Evolutionary conservation across 2,888 invertebrate genomes (phyloP).

Genomic region (Drosophila vallismaia): DNA sequence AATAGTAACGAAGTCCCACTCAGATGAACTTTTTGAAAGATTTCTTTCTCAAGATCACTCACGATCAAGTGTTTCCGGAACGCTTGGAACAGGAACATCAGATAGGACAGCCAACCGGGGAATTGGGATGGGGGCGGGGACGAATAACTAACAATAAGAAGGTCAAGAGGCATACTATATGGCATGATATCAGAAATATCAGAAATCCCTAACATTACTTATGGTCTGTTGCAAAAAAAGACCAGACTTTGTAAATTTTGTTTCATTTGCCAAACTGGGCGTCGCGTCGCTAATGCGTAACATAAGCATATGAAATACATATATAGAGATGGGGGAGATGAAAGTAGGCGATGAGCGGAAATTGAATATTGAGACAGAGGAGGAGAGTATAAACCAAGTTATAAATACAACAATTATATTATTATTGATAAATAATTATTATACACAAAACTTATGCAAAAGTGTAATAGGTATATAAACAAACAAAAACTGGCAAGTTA

Average conservation of each 20-base stretch:
- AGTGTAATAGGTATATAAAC: constrained; percentile 50
- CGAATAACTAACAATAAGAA: constrained; percentile 67
- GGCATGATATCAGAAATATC: constrained; percentile 54
- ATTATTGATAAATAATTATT: constrained; percentile 78
- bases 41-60: constrained; percentile 24
- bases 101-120: constrained; percentile 46
- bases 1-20: constrained; percentile 31
- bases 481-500: constrained; percentile 60
- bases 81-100: constrained; percentile 26
- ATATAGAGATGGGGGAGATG: not conserved
- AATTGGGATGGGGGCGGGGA: constrained; percentile 23
- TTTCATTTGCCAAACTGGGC: constrained; percentile 76
- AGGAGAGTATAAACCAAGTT: constrained; percentile 66
- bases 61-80: not conserved
- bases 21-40: constrained; percentile 39
- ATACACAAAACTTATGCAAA: constrained; percentile 72
- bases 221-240: constrained; percentile 60
- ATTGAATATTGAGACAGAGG: constrained; percentile 26
- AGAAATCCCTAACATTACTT: constrained; percentile 59
- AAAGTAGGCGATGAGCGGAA: constrained; percentile 22
- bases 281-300: constrained; percentile 67
- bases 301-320: constrained; percentile 31
- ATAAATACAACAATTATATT: constrained; percentile 77
- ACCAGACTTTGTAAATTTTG: constrained; percentile 67
- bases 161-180: constrained; percentile 1